Conservation (phyloP, 2,797 vertebrate genomes). For the Serranus cabrilla region DNA sequence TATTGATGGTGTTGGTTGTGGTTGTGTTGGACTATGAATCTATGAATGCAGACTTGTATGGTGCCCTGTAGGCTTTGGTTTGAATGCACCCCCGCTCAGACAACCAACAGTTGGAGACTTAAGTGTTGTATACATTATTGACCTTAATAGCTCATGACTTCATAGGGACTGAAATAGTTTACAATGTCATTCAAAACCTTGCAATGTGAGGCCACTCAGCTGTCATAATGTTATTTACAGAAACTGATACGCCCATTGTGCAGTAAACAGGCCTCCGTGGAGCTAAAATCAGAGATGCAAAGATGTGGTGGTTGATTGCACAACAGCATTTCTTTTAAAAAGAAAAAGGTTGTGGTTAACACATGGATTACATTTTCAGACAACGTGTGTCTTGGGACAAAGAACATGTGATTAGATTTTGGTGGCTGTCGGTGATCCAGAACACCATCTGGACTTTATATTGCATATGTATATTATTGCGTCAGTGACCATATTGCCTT, state of each 20-base stretch:
- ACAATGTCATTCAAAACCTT: not conserved
- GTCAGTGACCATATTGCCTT: too few species aligned
- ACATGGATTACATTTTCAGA: too few species aligned
- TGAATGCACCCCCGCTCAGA: not conserved
- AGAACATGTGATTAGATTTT: not conserved
- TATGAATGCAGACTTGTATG: constrained; percentile 5
- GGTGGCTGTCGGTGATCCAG: too few species aligned
- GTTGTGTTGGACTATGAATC: not conserved
- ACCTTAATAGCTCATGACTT: constrained; percentile 1
- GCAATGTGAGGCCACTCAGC: not conserved
- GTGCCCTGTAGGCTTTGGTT: not conserved
- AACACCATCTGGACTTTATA: too few species aligned
- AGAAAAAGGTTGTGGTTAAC: too few species aligned
- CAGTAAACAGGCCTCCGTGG: not conserved
- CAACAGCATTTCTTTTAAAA: not conserved
- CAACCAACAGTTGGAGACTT: not conserved
- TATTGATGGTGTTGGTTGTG: not conserved
- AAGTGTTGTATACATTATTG: not conserved
- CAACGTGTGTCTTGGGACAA: too few species aligned
- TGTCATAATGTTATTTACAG: not conserved
- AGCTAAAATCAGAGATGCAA: not conserved
- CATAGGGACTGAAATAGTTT: not conserved
- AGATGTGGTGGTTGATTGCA: not conserved
- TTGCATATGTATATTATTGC: too few species aligned
- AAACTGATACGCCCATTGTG: not conserved